Conservation (phyloP, 2,797 vertebrate species). For the Gastrophryne carolinensis region DNA sequence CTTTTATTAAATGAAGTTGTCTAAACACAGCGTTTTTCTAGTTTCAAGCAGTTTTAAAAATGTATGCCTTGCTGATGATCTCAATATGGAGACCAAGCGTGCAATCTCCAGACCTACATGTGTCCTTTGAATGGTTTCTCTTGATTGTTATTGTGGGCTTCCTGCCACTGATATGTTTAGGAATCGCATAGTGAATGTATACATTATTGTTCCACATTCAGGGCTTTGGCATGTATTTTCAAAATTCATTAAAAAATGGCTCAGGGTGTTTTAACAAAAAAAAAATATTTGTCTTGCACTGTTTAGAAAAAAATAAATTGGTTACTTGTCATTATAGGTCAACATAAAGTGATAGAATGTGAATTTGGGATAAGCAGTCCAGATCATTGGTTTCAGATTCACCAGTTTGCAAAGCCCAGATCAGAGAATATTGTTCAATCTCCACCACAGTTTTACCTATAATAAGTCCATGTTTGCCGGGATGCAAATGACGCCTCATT, state of each 20-base stretch:
- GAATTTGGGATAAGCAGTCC: background rate
- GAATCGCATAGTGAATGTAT: constrained; percentile 35
- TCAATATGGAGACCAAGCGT: constrained; percentile 53
- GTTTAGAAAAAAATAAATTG: background rate
- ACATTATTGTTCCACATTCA: constrained; percentile 52
- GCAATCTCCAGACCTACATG: constrained; percentile 57
- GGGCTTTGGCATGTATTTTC: constrained; percentile 29
- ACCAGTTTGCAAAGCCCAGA: no score
- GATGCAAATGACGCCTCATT: no score
- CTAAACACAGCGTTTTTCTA: constrained; percentile 54
- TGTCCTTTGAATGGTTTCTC: constrained; percentile 51
- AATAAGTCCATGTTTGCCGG: no score
- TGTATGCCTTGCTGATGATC: constrained; percentile 60
- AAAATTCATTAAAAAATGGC: constrained; percentile 50
- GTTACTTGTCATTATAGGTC: background rate
- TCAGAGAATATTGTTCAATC: no score
- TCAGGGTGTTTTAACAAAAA: constrained; percentile 8
- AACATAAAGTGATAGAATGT: background rate
- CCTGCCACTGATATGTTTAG: constrained; percentile 46
- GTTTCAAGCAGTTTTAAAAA: constrained; percentile 57
- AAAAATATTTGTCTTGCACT: constrained; percentile 19
- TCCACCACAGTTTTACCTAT: no score
- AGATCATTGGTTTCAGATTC: no score
- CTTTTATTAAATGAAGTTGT: constrained; percentile 58
- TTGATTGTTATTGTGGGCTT: constrained; percentile 58